Conservation (phyloP, 2,113 vertebrate species). For the Sminthopsis crassicaudata region DNA sequence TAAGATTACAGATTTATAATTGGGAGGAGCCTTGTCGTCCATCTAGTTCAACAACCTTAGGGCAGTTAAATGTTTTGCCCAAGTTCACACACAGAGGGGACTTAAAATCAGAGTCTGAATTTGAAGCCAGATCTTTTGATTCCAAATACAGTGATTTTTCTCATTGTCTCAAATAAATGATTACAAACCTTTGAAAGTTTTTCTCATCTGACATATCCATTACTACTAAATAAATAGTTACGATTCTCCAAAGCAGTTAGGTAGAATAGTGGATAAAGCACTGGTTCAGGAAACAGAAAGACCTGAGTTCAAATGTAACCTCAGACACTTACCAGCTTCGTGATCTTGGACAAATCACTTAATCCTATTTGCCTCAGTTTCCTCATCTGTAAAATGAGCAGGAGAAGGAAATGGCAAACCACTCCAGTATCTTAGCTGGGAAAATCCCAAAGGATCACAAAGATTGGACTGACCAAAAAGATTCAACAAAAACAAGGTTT, state of each 20-base stretch:
- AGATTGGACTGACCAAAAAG: background rate
- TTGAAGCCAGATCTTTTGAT: background rate
- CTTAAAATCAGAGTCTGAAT: background rate
- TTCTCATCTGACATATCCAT: background rate
- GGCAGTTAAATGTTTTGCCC: background rate
- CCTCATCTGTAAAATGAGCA: background rate
- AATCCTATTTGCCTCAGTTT: background rate
- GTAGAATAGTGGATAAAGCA: background rate
- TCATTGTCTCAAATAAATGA: background rate
- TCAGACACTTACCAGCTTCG: too few species aligned
- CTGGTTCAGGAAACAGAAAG: background rate
- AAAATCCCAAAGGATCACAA: background rate
- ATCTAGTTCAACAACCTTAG: background rate
- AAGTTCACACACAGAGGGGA: background rate
- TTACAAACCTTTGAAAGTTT: background rate
- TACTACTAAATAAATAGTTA: background rate
- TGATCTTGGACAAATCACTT: background rate
- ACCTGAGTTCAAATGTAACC: background rate
- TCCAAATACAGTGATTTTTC: background rate
- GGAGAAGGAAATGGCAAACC: background rate
- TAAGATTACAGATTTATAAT: background rate
- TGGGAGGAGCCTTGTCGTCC: background rate
- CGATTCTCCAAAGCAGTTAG: background rate
- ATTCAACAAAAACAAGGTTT: background rate
- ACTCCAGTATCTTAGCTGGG: background rate